Evolutionary conservation across 2,113 vertebrate species (phyloP).

Genomic region (Passer domesticus): DNA sequence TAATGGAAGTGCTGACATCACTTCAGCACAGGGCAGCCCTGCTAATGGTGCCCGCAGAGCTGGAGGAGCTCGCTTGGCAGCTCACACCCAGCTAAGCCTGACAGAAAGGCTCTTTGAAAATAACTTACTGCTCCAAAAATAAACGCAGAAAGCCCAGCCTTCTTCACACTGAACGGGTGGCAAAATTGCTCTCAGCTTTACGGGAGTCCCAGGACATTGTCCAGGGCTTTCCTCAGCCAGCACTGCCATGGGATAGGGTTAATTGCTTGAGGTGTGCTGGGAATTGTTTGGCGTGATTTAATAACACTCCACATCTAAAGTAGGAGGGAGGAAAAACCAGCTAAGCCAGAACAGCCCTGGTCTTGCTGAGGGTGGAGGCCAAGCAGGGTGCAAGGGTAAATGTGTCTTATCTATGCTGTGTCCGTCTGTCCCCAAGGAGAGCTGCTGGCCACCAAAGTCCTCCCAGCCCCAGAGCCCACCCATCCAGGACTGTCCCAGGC

Average conservation of each 20-base stretch:
- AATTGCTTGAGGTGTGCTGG: neutral
- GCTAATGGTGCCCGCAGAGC: neutral
- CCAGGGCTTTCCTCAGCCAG: neutral
- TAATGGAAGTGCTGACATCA: conserved; percentile 23
- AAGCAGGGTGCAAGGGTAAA: neutral
- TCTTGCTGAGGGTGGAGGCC: neutral
- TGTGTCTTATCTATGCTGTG: rapidly evolving
- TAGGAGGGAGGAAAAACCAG: neutral
- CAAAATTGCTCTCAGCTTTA: neutral
- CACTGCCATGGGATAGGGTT: neutral
- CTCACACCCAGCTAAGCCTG: neutral
- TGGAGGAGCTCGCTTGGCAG: neutral
- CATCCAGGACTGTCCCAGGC: neutral
- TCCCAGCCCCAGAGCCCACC: neutral
- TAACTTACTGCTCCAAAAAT: conserved; percentile 22
- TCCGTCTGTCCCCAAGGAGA: neutral
- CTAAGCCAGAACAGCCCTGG: neutral
- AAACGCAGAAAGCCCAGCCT: neutral
- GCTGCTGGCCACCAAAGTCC: neutral
- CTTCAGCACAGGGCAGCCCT: neutral
- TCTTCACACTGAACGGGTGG: neutral
- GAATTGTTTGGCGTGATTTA: neutral
- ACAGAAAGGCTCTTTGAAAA: conserved; percentile 8
- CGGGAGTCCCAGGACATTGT: neutral
- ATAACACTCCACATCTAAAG: neutral